These are phyloP conservation scores for Lutraria rhynchaena DNA, from an alignment of 1,140 invertebrate species.

Conservation along the genomic window DNA sequence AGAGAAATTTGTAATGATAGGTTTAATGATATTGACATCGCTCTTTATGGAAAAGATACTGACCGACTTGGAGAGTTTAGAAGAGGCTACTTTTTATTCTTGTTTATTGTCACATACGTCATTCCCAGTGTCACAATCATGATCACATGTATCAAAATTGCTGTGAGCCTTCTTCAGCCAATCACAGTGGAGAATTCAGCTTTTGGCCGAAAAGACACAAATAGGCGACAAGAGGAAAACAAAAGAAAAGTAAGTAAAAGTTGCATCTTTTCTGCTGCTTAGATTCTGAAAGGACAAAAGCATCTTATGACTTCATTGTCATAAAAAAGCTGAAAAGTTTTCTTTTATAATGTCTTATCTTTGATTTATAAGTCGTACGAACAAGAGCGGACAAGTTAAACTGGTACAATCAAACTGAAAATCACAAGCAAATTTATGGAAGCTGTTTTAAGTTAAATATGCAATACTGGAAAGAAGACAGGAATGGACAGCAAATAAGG, in stretches of 20 bases:
- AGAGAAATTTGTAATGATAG: constrained; percentile 81
- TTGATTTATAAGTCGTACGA: too few species aligned
- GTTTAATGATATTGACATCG: constrained; percentile 77
- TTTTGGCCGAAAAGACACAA: constrained; percentile 62
- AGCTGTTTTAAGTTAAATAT: too few species aligned
- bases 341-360: too few species aligned
- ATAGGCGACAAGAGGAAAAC: constrained; percentile 75
- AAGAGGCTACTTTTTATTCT: constrained; percentile 81
- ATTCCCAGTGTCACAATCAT: constrained; percentile 82
- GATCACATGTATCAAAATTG: constrained; percentile 82
- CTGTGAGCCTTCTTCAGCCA: constrained; percentile 79
- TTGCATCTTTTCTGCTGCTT: too few species aligned
- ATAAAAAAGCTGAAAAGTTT: too few species aligned
- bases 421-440: too few species aligned
- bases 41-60: constrained; percentile 63
- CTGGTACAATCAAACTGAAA: too few species aligned
- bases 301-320: background rate
- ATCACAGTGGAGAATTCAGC: constrained; percentile 67
- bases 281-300: background rate
- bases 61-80: constrained; percentile 75
- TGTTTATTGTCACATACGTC: constrained; percentile 82
- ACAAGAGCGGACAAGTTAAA: too few species aligned
- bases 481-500: too few species aligned
- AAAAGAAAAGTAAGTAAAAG: constrained; percentile 79
- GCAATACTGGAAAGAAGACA: too few species aligned